Evolutionary conservation across 1,140 invertebrate genomes (phyloP).

Genomic region (Palaemon carinicauda): DNA sequence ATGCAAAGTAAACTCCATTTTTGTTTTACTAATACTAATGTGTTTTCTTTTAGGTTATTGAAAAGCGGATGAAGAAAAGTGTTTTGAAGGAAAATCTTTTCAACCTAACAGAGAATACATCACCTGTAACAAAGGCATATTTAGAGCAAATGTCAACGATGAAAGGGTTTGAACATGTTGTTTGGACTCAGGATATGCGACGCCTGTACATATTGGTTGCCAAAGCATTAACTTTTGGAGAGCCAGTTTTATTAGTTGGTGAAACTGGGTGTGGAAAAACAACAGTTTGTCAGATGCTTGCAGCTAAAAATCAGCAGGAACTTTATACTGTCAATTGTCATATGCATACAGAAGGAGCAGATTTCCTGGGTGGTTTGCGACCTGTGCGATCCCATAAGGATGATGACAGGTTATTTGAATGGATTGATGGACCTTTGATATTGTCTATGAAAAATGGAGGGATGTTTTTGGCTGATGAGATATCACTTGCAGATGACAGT

Average conservation of each 20-base stretch:
- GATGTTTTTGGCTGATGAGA: slow-evolving; percentile 97
- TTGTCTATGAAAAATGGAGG: slow-evolving; percentile 86
- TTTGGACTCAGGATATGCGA: slow-evolving; percentile 93
- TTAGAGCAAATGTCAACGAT: slow-evolving; percentile 72
- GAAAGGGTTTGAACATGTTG: slow-evolving; percentile 79
- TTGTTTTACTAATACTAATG: neutral
- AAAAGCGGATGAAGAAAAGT: slow-evolving; percentile 84
- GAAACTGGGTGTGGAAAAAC: slow-evolving; percentile 99
- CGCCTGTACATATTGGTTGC: slow-evolving; percentile 90
- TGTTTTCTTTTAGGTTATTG: slow-evolving; percentile 77
- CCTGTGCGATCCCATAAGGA: slow-evolving; percentile 77
- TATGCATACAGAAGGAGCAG: slow-evolving; percentile 97
- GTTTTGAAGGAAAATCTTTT: slow-evolving; percentile 82
- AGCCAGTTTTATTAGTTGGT: slow-evolving; percentile 95
- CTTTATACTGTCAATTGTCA: slow-evolving; percentile 94
- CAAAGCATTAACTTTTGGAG: slow-evolving; percentile 87
- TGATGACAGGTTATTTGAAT: slow-evolving; percentile 82
- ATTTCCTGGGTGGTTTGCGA: slow-evolving; percentile 94
- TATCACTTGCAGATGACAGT: slow-evolving; percentile 98
- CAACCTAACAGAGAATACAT: slow-evolving; percentile 76
- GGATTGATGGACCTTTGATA: slow-evolving; percentile 96
- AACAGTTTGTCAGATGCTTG: slow-evolving; percentile 90
- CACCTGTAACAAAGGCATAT: slow-evolving; percentile 78
- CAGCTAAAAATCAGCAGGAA: slow-evolving; percentile 72
- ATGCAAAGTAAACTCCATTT: too few relatives aligned